phyloP scores from a whole-genome alignment of 2,888 invertebrate species.

The Drosophila meridiana region DNA sequence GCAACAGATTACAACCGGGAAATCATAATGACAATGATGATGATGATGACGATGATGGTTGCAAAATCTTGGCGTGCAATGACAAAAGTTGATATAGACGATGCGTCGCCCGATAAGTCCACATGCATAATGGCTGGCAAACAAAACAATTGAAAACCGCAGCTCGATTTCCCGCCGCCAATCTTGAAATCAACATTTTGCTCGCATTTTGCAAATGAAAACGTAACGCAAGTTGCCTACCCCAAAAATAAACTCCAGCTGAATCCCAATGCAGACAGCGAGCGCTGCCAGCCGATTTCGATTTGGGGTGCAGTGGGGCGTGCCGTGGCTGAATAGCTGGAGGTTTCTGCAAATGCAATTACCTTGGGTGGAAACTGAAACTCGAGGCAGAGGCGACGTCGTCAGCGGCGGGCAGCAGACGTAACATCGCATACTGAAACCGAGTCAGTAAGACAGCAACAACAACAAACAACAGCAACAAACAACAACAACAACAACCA shows the following conservation, averaged over 20 bases:
- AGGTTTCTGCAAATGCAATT: slow-evolving; percentile 71
- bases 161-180: slow-evolving; percentile 1
- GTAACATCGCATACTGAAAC: slow-evolving; percentile 57
- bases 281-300: slow-evolving; percentile 18
- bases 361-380: slow-evolving; percentile 56
- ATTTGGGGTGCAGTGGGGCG: slow-evolving; percentile 58
- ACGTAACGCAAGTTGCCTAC: slow-evolving; percentile 56
- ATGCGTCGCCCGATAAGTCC: slow-evolving; percentile 34
- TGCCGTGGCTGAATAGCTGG: slow-evolving; percentile 40
- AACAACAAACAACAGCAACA: slow-evolving; percentile 14
- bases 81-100: slow-evolving; percentile 26
- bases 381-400: slow-evolving; percentile 3
- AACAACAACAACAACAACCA: slow-evolving; percentile 24
- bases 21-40: slow-evolving; percentile 29
- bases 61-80: slow-evolving; percentile 26
- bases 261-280: slow-evolving; percentile 45
- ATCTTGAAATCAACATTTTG: slow-evolving; percentile 42
- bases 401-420: slow-evolving; percentile 41
- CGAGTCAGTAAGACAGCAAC: slow-evolving; percentile 58
- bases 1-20: slow-evolving; percentile 52
- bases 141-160: slow-evolving; percentile 52
- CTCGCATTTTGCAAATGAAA: slow-evolving; percentile 61
- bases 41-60: slow-evolving; percentile 19
- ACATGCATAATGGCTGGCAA: slow-evolving; percentile 52
- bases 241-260: slow-evolving; percentile 33